A percentile compares a stretch with the other conserved stretches of the same genome.
phyloP scores from a whole-genome alignment of 2,113 vertebrate species.

The Saccopteryx leptura region DNA sequence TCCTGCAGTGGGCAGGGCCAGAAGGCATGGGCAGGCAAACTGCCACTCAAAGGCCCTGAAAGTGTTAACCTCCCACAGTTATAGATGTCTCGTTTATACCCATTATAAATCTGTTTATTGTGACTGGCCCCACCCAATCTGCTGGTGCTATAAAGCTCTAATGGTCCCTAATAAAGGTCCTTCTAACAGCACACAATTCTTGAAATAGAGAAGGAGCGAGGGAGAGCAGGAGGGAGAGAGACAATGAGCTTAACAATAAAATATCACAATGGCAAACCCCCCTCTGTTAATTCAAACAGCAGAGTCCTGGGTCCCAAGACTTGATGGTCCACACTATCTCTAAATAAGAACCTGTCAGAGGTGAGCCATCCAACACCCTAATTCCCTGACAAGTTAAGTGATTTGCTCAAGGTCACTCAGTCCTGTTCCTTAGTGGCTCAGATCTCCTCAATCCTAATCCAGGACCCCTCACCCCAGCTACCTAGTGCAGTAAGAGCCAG shows the following conservation, averaged over 20 bases:
- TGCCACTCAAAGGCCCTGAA: conserved; percentile 89
- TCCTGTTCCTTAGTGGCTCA: background rate
- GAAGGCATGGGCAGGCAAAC: conserved; percentile 39
- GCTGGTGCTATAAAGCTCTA: conserved; percentile 90
- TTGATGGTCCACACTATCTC: background rate
- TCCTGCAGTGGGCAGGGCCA: background rate
- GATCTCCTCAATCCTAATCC: background rate
- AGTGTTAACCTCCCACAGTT: conserved; percentile 88
- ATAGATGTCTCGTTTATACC: conserved; percentile 89
- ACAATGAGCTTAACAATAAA: conserved; percentile 81
- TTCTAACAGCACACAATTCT: conserved; percentile 86
- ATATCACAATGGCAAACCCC: conserved; percentile 55
- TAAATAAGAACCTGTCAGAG: background rate
- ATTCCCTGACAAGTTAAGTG: background rate
- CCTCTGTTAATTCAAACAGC: background rate
- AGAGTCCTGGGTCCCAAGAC: background rate
- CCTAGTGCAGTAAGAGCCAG: background rate
- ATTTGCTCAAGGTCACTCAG: background rate
- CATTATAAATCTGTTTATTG: conserved; percentile 93
- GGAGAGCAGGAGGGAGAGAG: conserved; percentile 28
- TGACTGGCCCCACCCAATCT: conserved; percentile 88
- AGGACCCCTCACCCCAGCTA: background rate
- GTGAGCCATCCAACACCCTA: background rate
- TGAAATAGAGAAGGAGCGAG: conserved; percentile 72
- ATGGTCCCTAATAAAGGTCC: conserved; percentile 91